phyloP scores from a whole-genome alignment of 2,888 invertebrate species.

The Stenoptilia bipunctidactyla region DNA sequence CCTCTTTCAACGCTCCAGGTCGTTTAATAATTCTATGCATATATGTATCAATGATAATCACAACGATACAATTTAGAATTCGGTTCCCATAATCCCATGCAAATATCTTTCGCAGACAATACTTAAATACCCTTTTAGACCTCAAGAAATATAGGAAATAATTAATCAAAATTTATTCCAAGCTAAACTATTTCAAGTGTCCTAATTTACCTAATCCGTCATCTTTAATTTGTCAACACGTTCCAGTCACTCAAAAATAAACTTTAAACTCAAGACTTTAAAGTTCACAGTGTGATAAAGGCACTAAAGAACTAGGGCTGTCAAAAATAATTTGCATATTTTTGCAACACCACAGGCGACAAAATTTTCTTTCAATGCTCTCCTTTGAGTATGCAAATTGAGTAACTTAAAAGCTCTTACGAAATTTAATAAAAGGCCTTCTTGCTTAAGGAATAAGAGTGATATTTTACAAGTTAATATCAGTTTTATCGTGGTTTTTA shows the following conservation, averaged over 20 bases:
- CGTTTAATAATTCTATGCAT: no score
- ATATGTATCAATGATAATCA: no score
- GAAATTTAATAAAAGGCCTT: constrained; percentile 7
- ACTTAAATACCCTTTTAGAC: constrained; percentile 20
- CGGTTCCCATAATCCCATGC: no score
- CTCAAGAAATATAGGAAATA: constrained; percentile 34
- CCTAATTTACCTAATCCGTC: constrained; percentile 48
- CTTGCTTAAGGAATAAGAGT: constrained; percentile 15
- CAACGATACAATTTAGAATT: no score
- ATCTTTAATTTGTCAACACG: constrained; percentile 15
- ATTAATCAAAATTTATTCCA: constrained; percentile 37
- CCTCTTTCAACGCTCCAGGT: no score
- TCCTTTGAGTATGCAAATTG: constrained; percentile 20
- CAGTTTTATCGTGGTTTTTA: background rate
- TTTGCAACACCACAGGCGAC: constrained; percentile 38
- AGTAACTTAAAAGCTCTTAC: no score
- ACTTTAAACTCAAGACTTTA: constrained; percentile 1
- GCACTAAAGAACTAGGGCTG: constrained; percentile 29
- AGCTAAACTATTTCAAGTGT: constrained; percentile 13
- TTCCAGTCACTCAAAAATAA: constrained; percentile 5
- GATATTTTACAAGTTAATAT: constrained; percentile 6
- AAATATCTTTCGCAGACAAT: constrained; percentile 15
- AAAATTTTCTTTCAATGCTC: constrained; percentile 25
- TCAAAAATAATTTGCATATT: constrained; percentile 42
- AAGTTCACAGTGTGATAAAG: constrained; percentile 14